phyloP scores from a whole-genome alignment of 2,113 vertebrate genomes.

The Osmerus eperlanus region DNA sequence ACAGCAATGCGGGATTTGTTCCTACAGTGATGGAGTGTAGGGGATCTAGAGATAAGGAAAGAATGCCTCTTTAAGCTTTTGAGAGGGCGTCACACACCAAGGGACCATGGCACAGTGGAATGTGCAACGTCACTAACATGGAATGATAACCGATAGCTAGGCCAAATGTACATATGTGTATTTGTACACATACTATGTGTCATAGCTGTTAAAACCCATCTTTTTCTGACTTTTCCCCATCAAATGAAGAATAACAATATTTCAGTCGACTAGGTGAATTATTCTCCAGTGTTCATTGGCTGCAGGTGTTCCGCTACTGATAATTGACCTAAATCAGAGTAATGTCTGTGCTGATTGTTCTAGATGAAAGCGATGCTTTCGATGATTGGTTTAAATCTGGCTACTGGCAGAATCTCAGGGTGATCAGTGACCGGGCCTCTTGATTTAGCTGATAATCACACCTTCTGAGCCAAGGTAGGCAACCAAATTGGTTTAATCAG shows the following conservation, averaged over 20 bases:
- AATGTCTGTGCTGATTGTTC: constrained; percentile 38
- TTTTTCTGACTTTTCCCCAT: background rate
- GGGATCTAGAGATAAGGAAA: too few relatives aligned
- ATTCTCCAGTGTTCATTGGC: constrained; percentile 45
- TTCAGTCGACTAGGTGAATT: background rate
- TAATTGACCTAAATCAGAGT: constrained; percentile 36
- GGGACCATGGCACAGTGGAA: background rate
- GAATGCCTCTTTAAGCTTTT: too few relatives aligned
- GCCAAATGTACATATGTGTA: background rate
- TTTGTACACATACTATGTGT: constrained; percentile 2
- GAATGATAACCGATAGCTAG: too few relatives aligned
- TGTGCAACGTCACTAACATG: too few relatives aligned
- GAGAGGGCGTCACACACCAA: background rate
- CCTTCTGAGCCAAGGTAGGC: constrained; percentile 32
- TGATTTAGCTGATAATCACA: constrained; percentile 49
- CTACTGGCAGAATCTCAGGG: constrained; percentile 30
- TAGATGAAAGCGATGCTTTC: constrained; percentile 30
- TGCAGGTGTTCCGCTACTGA: constrained; percentile 51
- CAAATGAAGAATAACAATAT: too few relatives aligned
- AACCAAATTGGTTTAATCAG: constrained; percentile 62
- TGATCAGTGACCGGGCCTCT: constrained; percentile 42
- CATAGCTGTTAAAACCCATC: background rate
- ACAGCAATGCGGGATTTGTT: too few relatives aligned
- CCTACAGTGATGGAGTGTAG: too few relatives aligned
- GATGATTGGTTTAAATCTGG: constrained; percentile 62